Conservation (phyloP, 64 coral and sea anemone genomes). For the Pocillopora damicornis region DNA sequence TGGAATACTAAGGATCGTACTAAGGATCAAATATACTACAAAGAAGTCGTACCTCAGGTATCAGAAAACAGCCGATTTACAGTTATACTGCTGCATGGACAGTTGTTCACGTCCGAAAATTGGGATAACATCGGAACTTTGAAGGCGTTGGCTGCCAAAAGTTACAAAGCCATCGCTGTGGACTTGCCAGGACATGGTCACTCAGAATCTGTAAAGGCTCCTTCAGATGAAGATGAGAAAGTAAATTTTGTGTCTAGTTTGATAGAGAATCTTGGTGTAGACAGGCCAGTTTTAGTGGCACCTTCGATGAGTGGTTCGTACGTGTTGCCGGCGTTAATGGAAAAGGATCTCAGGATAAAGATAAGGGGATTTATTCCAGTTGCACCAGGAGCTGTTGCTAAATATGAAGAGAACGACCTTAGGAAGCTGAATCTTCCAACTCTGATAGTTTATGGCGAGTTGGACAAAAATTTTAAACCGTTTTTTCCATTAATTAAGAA, state of each 20-base stretch:
- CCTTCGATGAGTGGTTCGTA: slow-evolving; percentile 86
- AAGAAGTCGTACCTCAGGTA: slow-evolving; percentile 7
- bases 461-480: background rate
- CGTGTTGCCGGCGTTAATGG: slow-evolving; percentile 68
- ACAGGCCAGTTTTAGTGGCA: slow-evolving; percentile 61
- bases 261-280: slow-evolving; percentile 28
- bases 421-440: slow-evolving; percentile 43
- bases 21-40: slow-evolving; percentile 73
- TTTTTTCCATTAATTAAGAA: slow-evolving; percentile 55
- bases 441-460: slow-evolving; percentile 79
- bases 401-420: slow-evolving; percentile 32
- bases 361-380: slow-evolving; percentile 75
- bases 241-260: slow-evolving; percentile 57
- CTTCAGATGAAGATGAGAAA: slow-evolving; percentile 18
- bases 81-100: slow-evolving; percentile 75
- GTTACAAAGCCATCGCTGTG: slow-evolving; percentile 70
- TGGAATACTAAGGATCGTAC: background rate
- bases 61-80: slow-evolving; percentile 30
- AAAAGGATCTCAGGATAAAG: slow-evolving; percentile 1
- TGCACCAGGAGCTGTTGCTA: slow-evolving; percentile 56
- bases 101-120: slow-evolving; percentile 62
- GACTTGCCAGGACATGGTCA: slow-evolving; percentile 79
- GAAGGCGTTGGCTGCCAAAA: slow-evolving; percentile 37
- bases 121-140: slow-evolving; percentile 83
- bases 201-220: slow-evolving; percentile 26